phyloP scores from a whole-genome alignment of 2,797 vertebrate species.

The Gobionotothen gibberifrons region DNA sequence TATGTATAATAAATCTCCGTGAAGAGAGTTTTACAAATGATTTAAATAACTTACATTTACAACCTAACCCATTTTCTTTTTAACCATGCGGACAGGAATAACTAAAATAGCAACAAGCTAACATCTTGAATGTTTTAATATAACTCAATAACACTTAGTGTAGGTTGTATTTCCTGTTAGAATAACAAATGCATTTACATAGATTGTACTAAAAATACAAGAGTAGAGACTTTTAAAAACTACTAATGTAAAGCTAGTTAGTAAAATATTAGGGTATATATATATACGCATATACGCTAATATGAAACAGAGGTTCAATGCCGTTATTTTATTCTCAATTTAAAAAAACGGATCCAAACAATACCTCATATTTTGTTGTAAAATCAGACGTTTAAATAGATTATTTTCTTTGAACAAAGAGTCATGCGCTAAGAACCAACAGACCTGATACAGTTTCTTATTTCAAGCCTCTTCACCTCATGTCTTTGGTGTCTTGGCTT shows the following conservation, averaged over 20 bases:
- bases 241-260: not conserved
- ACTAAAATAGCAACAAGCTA: not conserved
- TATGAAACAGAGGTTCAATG: not conserved
- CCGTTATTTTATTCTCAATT: not conserved
- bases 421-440: constrained; percentile 9
- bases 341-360: no score
- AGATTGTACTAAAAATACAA: not conserved
- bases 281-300: not conserved
- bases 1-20: not conserved
- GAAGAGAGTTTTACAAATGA: not conserved
- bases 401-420: constrained; percentile 5
- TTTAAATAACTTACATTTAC: not conserved
- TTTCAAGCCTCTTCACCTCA: not conserved
- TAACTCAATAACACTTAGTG: not conserved
- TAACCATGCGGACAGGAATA: not conserved
- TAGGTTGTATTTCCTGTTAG: not conserved
- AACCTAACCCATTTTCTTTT: not conserved
- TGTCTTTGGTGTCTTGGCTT: constrained; percentile 9
- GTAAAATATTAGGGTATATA: not conserved
- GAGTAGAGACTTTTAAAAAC: not conserved
- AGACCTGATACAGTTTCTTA: not conserved
- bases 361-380: not conserved
- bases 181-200: not conserved
- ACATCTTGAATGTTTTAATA: not conserved
- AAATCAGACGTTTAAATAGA: constrained; percentile 3